phyloP scores from a whole-genome alignment of 2,888 invertebrate species.

The Melieria picta region DNA sequence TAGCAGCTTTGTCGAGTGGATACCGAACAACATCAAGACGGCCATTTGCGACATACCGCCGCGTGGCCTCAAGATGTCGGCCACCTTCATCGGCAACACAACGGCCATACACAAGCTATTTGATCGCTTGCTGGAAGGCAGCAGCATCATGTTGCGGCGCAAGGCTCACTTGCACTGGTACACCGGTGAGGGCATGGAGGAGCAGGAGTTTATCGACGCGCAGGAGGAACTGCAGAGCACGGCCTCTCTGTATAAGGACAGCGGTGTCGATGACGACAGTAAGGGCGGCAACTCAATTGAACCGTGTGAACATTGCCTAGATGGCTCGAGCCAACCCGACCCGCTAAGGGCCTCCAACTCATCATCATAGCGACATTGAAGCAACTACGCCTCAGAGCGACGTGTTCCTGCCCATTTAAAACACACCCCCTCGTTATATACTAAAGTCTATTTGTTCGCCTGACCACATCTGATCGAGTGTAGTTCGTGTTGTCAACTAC shows the following conservation, averaged over 20 bases:
- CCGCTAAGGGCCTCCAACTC: too few species aligned
- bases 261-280: constrained; percentile 29
- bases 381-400: too few species aligned
- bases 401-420: too few species aligned
- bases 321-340: too few species aligned
- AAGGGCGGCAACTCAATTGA: not conserved
- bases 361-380: too few species aligned
- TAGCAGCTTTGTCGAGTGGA: constrained; percentile 81
- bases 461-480: too few species aligned
- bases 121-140: constrained; percentile 79
- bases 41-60: constrained; percentile 87
- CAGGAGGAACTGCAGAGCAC: constrained; percentile 81
- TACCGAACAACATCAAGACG: constrained; percentile 87
- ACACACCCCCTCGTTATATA: too few species aligned
- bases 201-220: constrained; percentile 86
- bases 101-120: constrained; percentile 85
- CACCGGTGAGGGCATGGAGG: constrained; percentile 89
- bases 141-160: constrained; percentile 83
- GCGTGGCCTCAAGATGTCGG: constrained; percentile 85
- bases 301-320: too few species aligned
- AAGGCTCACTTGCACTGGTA: constrained; percentile 89
- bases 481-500: too few species aligned
- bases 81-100: constrained; percentile 85
- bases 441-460: too few species aligned
- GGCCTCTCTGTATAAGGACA: constrained; percentile 72